These are phyloP conservation scores for Gouania willdenowi DNA, from an alignment of 2,797 vertebrate species.

Conservation along the genomic window DNA sequence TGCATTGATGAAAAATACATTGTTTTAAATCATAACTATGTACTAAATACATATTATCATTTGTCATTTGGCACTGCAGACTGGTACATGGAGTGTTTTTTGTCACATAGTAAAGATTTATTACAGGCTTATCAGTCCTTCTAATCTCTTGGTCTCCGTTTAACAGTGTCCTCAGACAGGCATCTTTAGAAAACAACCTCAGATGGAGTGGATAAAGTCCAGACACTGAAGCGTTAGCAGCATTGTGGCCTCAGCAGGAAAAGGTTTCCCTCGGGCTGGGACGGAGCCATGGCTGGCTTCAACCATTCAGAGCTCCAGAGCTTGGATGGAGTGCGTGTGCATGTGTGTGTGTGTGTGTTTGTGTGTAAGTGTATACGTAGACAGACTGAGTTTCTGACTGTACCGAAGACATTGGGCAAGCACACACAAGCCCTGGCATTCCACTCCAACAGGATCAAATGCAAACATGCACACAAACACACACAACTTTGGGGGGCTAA, in stretches of 20 bases:
- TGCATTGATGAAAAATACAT: too few species aligned
- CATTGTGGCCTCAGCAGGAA: slow-evolving; percentile 42
- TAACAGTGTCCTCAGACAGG: slow-evolving; percentile 41
- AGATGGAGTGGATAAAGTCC: slow-evolving; percentile 57
- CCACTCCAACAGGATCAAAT: slow-evolving; percentile 32
- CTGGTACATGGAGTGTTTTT: slow-evolving; percentile 15
- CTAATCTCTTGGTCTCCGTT: slow-evolving; percentile 46
- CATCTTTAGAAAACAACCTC: slow-evolving; percentile 32
- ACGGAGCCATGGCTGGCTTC: slow-evolving; percentile 33
- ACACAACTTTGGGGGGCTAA: too few species aligned
- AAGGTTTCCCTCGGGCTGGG: slow-evolving; percentile 48
- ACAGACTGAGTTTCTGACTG: too few species aligned
- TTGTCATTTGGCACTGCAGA: background rate
- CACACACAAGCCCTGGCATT: slow-evolving; percentile 52
- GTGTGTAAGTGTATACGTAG: background rate
- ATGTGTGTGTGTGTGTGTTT: slow-evolving; percentile 9
- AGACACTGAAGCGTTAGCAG: slow-evolving; percentile 31
- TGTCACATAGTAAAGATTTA: slow-evolving; percentile 54
- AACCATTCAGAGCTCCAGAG: slow-evolving; percentile 28
- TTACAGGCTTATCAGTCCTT: slow-evolving; percentile 43
- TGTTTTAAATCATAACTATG: too few species aligned
- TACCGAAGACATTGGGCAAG: slow-evolving; percentile 32
- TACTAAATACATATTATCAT: too few species aligned
- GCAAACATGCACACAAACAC: slow-evolving; percentile 20
- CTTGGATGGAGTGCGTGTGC: slow-evolving; percentile 13